Percentiles rank a stretch among this genome's conserved stretches.
These are phyloP conservation scores for Semnopithecus entellus DNA, from an alignment of 2,113 vertebrate species.

Conservation along the genomic window DNA sequence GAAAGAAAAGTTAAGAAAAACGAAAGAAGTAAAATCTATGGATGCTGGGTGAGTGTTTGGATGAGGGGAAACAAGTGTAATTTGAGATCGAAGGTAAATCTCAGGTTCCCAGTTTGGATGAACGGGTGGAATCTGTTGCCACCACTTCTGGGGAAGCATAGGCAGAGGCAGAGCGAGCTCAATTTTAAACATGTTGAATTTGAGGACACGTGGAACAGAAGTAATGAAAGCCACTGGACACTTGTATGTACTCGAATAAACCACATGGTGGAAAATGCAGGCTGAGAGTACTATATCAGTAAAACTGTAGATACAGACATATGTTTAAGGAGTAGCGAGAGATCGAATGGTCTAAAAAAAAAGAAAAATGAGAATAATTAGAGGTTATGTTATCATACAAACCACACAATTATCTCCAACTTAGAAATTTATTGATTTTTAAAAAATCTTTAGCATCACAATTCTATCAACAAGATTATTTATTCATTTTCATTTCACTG, in stretches of 20 bases:
- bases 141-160: background rate
- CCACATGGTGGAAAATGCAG: background rate
- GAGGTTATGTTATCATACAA: background rate
- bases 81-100: background rate
- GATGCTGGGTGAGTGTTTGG: background rate
- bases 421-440: background rate
- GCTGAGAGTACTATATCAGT: background rate
- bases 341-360: background rate
- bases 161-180: background rate
- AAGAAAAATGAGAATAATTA: background rate
- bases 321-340: background rate
- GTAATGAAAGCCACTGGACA: background rate
- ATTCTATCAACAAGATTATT: background rate
- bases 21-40: background rate
- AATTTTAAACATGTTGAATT: background rate
- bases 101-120: background rate
- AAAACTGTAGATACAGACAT: background rate
- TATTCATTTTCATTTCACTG: background rate
- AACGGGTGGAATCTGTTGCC: background rate
- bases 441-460: background rate
- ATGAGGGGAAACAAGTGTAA: background rate
- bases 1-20: background rate
- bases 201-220: background rate
- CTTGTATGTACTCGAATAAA: background rate
- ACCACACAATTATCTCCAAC: background rate